phyloP scores from a whole-genome alignment of 2,113 vertebrate genomes.

The Cheirogaleus medius region DNA sequence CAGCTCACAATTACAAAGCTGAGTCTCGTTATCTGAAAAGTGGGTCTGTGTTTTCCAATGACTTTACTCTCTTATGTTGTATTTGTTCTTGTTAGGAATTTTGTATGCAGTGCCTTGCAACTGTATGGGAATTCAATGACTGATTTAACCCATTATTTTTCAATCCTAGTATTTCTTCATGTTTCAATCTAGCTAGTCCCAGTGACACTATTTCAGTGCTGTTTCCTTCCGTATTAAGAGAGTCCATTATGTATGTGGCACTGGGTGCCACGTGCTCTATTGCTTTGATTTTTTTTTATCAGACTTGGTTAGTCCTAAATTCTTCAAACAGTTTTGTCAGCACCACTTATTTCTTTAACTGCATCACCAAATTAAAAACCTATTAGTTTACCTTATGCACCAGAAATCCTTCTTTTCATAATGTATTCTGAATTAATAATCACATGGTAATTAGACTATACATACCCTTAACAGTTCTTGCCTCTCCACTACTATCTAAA shows the following conservation, averaged over 20 bases:
- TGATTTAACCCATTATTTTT: conserved; percentile 26
- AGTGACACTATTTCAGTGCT: not conserved
- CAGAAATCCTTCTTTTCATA: not conserved
- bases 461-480: not conserved
- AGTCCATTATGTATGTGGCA: not conserved
- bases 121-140: conserved; percentile 15
- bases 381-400: not conserved
- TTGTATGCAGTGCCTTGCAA: not conserved
- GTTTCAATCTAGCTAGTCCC: not conserved
- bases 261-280: not conserved
- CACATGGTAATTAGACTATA: not conserved
- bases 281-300: not conserved
- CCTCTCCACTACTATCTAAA: not conserved
- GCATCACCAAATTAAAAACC: not conserved
- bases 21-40: conserved; percentile 45
- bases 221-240: not conserved
- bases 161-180: not conserved
- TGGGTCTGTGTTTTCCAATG: conserved; percentile 18
- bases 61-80: not conserved
- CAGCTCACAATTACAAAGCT: conserved; percentile 47
- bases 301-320: not conserved
- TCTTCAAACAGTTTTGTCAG: not conserved
- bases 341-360: not conserved
- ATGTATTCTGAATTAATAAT: conserved; percentile 12
- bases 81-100: not conserved